Evolutionary conservation across 2,888 invertebrate genomes (phyloP), one percentile per base, ranked within the genome.

Genomic region (Brachyptera risi): DNA sequence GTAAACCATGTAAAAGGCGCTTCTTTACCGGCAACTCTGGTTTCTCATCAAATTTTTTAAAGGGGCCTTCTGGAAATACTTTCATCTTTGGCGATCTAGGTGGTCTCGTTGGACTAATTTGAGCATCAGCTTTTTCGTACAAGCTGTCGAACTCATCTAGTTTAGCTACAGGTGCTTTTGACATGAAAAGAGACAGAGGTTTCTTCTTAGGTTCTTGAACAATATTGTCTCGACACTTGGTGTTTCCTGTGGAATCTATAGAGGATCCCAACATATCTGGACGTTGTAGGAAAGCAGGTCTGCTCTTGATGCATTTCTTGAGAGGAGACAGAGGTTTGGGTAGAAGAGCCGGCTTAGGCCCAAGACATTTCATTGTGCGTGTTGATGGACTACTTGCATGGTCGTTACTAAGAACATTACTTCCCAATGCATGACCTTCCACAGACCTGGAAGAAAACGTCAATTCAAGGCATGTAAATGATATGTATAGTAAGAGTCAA

Each of bases 21-120:
- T 57, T 51, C 35, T 57, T 59, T 15, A 56, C 17, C 19, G 60
- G 60, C 26, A 54, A 44, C 11, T 49, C 24, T 49, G 49, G 49
- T 27, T 58, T 44, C 9, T 49, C 26, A 21, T 38, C 50, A 4
- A 1, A 4, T 37, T 31, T 37, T 21, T 31, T 15, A 26, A 64
- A 64, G 15, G 61, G 50, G 1, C 42, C 57, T 21, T 37, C 61
- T 27, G 51, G 31, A 58, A 60, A 63, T 17, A 21, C 19, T 58
- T 60, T 60, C 17, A 35, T 42, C 31, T 64, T 64, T 51, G 64
- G 64, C n/a, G 64, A 64, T 37, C 64, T 40, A n/a, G 64, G 64
- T 17, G 64, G 64, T 24, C 64, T 44, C 5, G 60, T 37, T 27
- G 64, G 64, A 26, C 49, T 56, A 2, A 37, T 38, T 27, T 35